Percentiles rank a stretch among this genome's conserved stretches.
These are phyloP conservation scores for Willisornis vidua DNA, from an alignment of 2,113 vertebrate species.

Conservation along the genomic window DNA sequence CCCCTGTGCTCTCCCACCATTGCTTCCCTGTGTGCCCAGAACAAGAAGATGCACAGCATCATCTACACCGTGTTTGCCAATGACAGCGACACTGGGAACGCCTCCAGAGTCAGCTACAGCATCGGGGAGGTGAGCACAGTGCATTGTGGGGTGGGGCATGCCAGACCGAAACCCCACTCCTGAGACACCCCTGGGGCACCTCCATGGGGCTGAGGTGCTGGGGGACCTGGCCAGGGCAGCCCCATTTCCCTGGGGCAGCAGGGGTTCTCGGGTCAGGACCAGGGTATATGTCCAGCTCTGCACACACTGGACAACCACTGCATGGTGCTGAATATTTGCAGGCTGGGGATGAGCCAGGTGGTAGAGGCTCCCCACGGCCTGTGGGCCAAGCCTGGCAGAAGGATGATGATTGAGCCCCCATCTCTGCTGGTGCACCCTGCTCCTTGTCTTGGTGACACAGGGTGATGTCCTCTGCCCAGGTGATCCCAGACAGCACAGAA, in stretches of 20 bases:
- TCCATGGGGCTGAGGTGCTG: neutral
- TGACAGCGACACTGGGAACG: neutral
- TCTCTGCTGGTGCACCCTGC: neutral
- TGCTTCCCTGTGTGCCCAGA: neutral
- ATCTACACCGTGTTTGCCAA: constrained; percentile 33
- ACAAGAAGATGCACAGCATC: neutral
- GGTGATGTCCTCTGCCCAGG: neutral
- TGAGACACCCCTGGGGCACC: neutral
- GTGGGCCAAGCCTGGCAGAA: neutral
- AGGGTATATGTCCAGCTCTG: neutral
- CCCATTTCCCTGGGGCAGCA: neutral
- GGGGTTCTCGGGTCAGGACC: neutral
- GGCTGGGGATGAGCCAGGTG: neutral
- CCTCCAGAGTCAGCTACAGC: constrained; percentile 52
- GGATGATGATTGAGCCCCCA: neutral
- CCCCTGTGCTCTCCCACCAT: neutral
- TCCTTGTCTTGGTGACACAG: neutral
- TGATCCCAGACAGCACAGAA: neutral
- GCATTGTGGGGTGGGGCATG: rapidly evolving
- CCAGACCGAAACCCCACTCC: neutral
- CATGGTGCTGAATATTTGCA: neutral
- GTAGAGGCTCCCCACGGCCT: rapidly evolving
- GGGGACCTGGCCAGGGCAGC: rapidly evolving
- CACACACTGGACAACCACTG: neutral
- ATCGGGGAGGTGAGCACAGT: constrained; percentile 32